Conservation (phyloP, 2,888 invertebrate genomes). For the Synanthedon myopaeformis region DNA sequence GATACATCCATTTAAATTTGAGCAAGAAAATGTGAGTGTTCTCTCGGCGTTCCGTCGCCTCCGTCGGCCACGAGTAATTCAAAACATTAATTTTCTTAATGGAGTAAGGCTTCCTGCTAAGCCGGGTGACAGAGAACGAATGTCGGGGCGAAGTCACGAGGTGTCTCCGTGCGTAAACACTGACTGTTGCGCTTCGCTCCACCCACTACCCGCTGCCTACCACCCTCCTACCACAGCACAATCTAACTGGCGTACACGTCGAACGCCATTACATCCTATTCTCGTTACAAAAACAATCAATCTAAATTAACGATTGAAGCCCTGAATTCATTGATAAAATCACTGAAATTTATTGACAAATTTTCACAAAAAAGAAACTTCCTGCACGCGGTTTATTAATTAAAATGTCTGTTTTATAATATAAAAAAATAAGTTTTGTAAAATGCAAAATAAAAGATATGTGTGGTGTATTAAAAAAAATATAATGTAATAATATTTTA, state of each 20-base stretch:
- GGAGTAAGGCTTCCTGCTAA: constrained; percentile 57
- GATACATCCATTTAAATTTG: neutral
- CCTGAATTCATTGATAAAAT: no score
- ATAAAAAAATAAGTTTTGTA: no score
- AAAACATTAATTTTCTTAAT: constrained; percentile 71
- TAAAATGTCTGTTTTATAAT: no score
- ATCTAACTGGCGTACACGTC: neutral
- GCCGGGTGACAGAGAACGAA: constrained; percentile 42
- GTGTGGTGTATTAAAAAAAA: no score
- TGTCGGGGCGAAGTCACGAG: constrained; percentile 26
- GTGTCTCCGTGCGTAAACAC: constrained; percentile 56
- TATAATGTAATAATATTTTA: no score
- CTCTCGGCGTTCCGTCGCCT: neutral
- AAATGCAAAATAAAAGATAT: no score
- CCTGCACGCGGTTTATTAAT: no score
- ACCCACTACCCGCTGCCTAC: constrained; percentile 7
- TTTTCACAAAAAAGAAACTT: no score
- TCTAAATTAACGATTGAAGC: no score
- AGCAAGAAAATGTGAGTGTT: neutral
- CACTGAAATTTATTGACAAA: no score
- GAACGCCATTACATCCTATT: no score
- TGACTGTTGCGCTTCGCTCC: constrained; percentile 34
- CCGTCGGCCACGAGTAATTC: constrained; percentile 41
- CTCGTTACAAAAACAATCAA: no score
- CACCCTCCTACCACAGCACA: constrained; percentile 3